Percentiles rank a stretch among this genome's conserved stretches.
Conservation (phyloP, 1,140 invertebrate species). For the Drosophila pectinifera region DNA sequence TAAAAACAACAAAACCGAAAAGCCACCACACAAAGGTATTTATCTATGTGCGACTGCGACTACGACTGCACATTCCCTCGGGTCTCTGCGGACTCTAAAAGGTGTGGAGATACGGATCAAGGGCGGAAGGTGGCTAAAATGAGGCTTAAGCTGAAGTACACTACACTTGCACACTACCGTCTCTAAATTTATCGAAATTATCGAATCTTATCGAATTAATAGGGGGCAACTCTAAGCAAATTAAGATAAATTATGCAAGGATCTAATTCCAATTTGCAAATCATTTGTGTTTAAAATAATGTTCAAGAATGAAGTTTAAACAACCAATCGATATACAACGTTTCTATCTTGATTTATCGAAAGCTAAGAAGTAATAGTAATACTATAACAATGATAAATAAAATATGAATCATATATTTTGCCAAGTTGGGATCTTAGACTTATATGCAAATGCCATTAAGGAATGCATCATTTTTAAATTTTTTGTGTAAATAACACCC, state of each 20-base stretch:
- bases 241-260: too few relatives aligned
- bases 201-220: neutral
- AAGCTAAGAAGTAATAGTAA: too few relatives aligned
- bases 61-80: slow-evolving; percentile 20
- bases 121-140: slow-evolving; percentile 18
- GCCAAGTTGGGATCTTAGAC: too few relatives aligned
- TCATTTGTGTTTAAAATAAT: too few relatives aligned
- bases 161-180: neutral
- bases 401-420: too few relatives aligned
- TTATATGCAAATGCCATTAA: neutral
- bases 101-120: slow-evolving; percentile 33
- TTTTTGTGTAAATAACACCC: neutral
- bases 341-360: too few relatives aligned
- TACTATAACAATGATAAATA: too few relatives aligned
- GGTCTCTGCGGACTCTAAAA: slow-evolving; percentile 25
- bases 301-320: too few relatives aligned
- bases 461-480: neutral
- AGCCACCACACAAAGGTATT: slow-evolving; percentile 39
- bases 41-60: slow-evolving; percentile 51
- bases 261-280: too few relatives aligned
- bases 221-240: too few relatives aligned
- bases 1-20: slow-evolving; percentile 50
- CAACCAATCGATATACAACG: too few relatives aligned
- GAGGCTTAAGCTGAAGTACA: too few relatives aligned
- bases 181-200: neutral